Percentiles rank a stretch among this genome's conserved stretches.
phyloP scores from a whole-genome alignment of 2,888 invertebrate genomes.

The Lasiommata megera region DNA sequence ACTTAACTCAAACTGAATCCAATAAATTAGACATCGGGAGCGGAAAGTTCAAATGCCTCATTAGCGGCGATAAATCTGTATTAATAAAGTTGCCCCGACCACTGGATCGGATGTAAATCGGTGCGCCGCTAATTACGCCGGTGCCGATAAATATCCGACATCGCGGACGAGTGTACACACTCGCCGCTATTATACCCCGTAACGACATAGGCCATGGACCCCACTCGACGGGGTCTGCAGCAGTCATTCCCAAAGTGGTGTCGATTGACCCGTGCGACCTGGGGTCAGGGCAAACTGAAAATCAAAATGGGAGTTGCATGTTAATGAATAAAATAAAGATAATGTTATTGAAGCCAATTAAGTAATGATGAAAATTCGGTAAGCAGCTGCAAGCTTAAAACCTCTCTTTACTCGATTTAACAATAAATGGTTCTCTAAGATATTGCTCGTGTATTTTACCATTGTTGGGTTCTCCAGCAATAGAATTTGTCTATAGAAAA shows the following conservation, averaged over 20 bases:
- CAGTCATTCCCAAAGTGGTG: background rate
- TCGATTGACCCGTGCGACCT: background rate
- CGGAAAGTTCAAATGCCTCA: constrained; percentile 47
- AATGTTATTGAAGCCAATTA: too few relatives aligned
- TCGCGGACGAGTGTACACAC: constrained; percentile 69
- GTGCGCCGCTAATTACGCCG: constrained; percentile 67
- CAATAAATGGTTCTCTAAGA: too few relatives aligned
- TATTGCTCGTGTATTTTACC: too few relatives aligned
- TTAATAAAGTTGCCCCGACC: constrained; percentile 44
- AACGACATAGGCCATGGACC: constrained; percentile 72
- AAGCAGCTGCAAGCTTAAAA: too few relatives aligned
- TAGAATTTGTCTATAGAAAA: too few relatives aligned
- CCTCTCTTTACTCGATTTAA: too few relatives aligned
- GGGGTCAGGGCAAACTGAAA: too few relatives aligned
- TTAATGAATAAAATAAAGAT: too few relatives aligned
- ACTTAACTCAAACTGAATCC: constrained; percentile 11
- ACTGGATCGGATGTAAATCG: constrained; percentile 56
- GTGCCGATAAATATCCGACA: constrained; percentile 67
- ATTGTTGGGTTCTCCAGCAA: too few relatives aligned
- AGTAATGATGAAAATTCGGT: too few relatives aligned
- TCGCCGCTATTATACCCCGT: constrained; percentile 55
- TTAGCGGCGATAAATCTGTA: constrained; percentile 47
- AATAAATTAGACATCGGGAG: constrained; percentile 27
- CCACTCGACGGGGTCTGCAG: constrained; percentile 60
- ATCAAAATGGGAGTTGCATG: too few relatives aligned